Evolutionary conservation across 2,113 vertebrate genomes (phyloP), one percentile per base, ranked within the genome.

Genomic region (Hippocampus abdominalis): DNA sequence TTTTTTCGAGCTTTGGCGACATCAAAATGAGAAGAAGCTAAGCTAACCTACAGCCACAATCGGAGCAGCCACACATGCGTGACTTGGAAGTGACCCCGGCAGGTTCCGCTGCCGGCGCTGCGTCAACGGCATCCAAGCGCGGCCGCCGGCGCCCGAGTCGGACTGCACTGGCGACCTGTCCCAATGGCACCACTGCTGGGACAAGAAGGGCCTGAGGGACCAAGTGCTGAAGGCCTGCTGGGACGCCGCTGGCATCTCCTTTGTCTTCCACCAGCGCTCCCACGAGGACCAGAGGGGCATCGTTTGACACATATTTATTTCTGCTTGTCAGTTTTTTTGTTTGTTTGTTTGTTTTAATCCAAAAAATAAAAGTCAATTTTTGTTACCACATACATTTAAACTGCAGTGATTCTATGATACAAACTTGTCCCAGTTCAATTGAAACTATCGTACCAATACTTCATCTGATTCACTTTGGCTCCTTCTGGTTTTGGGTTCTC

Each of bases 101-200:
- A 99, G 96, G 89, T 94, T 99, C 80, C 94, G 91, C 56, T 99
- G 97, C 69, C 86, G 86, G 2, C 95, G 97, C 74, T 99, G 97
- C 69, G 94, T 98, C 68, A 98, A 97, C 0, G 87, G 91, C 39
- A 92, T 81, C 51, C 94, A 98, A 90, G 91, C 94, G 0, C 82
- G 93, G 20, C 90, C 93, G 0, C 96, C 97, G 40, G 87, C 93
- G 0, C 92, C 93, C 0, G 93, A 91, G 3, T 89, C 93, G 0
- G 96, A 99, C 89, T 98, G 96, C 25, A 98, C 95, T 64, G 94
- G 94, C 6, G 93, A 98, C 82, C 86, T 99, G 16, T 96, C 96
- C 20, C 95, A 95, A 84, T 99, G 97, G 97, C 91, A 96, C 61
- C 97, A 99, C 76, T 94, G 92, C 60, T 92, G 91, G 0, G 93